phyloP scores from a whole-genome alignment of 1,140 invertebrate species.

The Zaprionus vittiger region DNA sequence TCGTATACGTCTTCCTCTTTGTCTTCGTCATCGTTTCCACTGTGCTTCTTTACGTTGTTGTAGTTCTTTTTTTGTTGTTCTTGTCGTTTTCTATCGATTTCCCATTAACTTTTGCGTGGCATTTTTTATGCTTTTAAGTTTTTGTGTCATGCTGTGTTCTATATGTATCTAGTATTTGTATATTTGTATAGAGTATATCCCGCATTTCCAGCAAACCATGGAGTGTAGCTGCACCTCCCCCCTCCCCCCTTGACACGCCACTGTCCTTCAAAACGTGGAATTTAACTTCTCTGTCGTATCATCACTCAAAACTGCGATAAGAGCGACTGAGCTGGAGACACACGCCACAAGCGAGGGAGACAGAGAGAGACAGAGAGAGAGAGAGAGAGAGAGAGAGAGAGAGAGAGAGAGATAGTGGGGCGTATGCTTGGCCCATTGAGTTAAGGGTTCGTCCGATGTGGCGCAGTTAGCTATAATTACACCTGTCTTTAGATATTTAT shows the following conservation, averaged over 20 bases:
- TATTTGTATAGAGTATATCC: not conserved
- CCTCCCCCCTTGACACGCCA: not conserved
- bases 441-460: conserved; percentile 3
- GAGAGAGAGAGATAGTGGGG: not conserved
- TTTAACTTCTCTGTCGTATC: conserved; percentile 31
- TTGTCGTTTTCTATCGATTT: conserved; percentile 62
- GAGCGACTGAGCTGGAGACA: not conserved
- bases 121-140: conserved; percentile 58
- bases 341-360: not conserved
- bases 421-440: not conserved
- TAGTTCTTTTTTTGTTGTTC: conserved; percentile 34
- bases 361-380: not conserved
- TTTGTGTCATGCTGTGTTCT: conserved; percentile 12
- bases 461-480: conserved; percentile 3
- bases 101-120: conserved; percentile 73
- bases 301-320: conserved; percentile 39
- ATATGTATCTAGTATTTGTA: not conserved
- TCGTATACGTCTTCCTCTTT: not conserved
- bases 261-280: conserved; percentile 26
- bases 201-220: not conserved
- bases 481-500: not conserved
- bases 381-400: not conserved
- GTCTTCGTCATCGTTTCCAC: conserved; percentile 7
- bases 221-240: not conserved
- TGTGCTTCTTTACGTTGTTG: not conserved